phyloP scores from a whole-genome alignment of 1,140 invertebrate species.

The Pogonomyrmex barbatus region DNA sequence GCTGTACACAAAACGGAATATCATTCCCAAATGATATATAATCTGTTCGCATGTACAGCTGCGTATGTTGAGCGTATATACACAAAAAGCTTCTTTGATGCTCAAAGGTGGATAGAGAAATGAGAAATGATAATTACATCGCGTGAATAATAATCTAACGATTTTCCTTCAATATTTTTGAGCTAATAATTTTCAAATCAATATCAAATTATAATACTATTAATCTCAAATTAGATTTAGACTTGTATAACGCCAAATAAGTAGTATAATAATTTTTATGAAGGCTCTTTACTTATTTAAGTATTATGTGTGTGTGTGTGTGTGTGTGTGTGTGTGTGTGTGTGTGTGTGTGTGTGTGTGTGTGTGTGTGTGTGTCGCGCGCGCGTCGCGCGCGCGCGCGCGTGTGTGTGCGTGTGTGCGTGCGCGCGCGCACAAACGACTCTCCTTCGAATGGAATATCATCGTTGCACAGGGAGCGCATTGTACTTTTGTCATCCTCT shows the following conservation, averaged over 20 bases:
- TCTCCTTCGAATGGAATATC: conserved; percentile 43
- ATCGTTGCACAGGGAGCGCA: conserved; percentile 22
- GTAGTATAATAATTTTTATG: background rate
- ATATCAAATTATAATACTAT: background rate
- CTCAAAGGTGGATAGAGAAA: background rate
- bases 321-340: no score
- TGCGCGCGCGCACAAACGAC: background rate
- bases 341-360: no score
- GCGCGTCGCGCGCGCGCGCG: no score
- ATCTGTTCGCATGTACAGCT: background rate
- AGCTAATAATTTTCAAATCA: background rate
- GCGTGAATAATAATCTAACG: background rate
- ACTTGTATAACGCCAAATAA: background rate
- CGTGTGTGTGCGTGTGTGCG: no score
- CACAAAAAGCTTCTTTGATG: background rate
- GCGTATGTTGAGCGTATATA: background rate
- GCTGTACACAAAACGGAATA: conserved; percentile 19
- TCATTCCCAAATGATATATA: conserved; percentile 26
- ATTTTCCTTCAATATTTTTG: background rate
- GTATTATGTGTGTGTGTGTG: no score
- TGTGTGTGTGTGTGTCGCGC: background rate
- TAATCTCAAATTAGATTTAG: background rate
- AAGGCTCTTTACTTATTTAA: background rate
- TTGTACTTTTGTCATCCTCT: conserved; percentile 53
- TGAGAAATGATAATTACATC: conserved; percentile 12